Percentiles rank a stretch among this genome's conserved stretches.
Conservation (phyloP, 2,797 vertebrate genomes). For the Balearica regulorum region DNA sequence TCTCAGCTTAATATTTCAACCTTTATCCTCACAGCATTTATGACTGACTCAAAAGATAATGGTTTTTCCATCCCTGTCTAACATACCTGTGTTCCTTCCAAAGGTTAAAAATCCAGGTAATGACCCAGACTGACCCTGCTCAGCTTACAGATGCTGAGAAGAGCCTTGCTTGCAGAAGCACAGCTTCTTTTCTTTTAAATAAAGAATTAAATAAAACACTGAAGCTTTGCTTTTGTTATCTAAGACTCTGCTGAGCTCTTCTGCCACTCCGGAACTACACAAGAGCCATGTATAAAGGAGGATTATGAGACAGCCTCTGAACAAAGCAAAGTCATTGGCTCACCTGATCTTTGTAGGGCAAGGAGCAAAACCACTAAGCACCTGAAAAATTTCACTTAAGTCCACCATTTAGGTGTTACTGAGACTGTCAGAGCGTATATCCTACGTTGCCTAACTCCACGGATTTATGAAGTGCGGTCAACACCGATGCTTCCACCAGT, state of each 20-base stretch:
- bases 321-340: not conserved
- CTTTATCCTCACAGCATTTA: not conserved
- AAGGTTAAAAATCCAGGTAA: not conserved
- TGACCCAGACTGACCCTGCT: not conserved
- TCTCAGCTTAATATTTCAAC: not conserved
- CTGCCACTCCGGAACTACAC: not conserved
- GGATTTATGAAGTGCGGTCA: rapidly evolving
- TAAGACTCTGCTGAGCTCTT: not conserved
- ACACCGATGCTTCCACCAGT: not conserved
- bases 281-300: not conserved
- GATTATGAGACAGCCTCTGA: not conserved
- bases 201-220: not conserved
- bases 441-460: rapidly evolving
- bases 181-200: not conserved
- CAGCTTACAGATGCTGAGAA: not conserved
- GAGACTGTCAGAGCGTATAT: not conserved
- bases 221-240: not conserved
- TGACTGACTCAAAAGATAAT: not conserved
- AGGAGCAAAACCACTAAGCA: not conserved
- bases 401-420: not conserved
- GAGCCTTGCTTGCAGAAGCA: not conserved
- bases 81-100: not conserved
- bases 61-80: not conserved
- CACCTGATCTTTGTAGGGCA: not conserved
- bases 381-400: not conserved